A percentile compares a stretch with the other conserved stretches of the same genome.
phyloP scores from a whole-genome alignment of 1,140 invertebrate genomes.

The Trigoniulus corallinus region DNA sequence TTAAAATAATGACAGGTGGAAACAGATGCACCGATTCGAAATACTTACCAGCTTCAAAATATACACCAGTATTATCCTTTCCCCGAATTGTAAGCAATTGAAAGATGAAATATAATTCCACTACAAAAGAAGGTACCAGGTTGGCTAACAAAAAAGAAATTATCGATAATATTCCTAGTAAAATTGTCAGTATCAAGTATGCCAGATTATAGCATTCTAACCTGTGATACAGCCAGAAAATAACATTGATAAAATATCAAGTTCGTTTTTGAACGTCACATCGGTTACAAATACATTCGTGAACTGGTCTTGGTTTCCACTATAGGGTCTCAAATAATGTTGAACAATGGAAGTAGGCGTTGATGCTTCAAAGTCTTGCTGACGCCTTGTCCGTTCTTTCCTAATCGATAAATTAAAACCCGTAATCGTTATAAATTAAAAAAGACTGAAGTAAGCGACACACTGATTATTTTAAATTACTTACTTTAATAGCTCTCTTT shows the following conservation, averaged over 20 bases:
- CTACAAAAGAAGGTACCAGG: constrained; percentile 35
- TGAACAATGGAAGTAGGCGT: background rate
- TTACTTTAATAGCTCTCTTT: background rate
- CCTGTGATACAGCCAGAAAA: background rate
- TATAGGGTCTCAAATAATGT: too few species aligned
- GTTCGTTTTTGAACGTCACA: background rate
- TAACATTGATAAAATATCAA: background rate
- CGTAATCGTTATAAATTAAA: too few species aligned
- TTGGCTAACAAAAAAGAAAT: constrained; percentile 25
- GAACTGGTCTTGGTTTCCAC: too few species aligned
- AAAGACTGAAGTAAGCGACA: background rate
- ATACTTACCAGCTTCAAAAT: too few species aligned
- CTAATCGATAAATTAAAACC: too few species aligned
- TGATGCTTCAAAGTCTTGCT: background rate
- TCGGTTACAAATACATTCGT: background rate
- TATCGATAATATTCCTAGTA: too few species aligned
- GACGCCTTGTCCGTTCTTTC: background rate
- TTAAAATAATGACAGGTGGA: background rate
- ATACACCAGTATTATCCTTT: constrained; percentile 4
- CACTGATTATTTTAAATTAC: background rate
- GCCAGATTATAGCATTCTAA: background rate
- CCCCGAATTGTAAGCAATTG: constrained; percentile 28
- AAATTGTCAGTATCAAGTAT: background rate
- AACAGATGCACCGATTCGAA: background rate
- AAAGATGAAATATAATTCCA: constrained; percentile 40